phyloP scores from a whole-genome alignment of 2,888 invertebrate genomes.

The Nomada lathburiana region DNA sequence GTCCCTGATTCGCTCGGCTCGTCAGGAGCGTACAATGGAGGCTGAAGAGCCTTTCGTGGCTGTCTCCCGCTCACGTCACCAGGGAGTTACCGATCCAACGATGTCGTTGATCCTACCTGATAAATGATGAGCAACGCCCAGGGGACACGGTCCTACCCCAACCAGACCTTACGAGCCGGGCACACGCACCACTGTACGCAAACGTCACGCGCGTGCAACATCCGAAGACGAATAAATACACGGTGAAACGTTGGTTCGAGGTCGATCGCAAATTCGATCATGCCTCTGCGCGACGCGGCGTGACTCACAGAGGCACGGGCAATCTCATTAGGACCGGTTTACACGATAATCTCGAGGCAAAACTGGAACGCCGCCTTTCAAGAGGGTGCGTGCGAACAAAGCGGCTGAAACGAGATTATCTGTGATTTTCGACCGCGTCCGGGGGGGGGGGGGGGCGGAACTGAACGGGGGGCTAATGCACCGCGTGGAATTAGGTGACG shows the following conservation, averaged over 20 bases:
- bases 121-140: slow-evolving; percentile 62
- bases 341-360: slow-evolving; percentile 17
- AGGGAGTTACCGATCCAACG: slow-evolving; percentile 57
- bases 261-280: slow-evolving; percentile 53
- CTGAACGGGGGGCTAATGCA: background rate
- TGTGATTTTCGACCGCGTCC: slow-evolving; percentile 43
- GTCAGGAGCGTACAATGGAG: slow-evolving; percentile 12
- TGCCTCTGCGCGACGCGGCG: slow-evolving; percentile 26
- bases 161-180: slow-evolving; percentile 33
- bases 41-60: slow-evolving; percentile 20
- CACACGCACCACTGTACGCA: background rate
- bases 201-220: background rate
- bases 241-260: background rate
- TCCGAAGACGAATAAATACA: background rate
- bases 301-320: slow-evolving; percentile 46
- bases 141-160: slow-evolving; percentile 57
- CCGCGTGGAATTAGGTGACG: no score
- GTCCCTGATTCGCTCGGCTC: background rate
- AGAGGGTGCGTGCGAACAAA: slow-evolving; percentile 51
- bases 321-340: slow-evolving; percentile 49
- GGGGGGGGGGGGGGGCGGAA: background rate
- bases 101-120: slow-evolving; percentile 60
- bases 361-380: slow-evolving; percentile 18
- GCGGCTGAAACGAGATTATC: slow-evolving; percentile 47
- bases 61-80: slow-evolving; percentile 38